phyloP scores from a whole-genome alignment of 2,888 invertebrate genomes.

The Andrena flavipes region DNA sequence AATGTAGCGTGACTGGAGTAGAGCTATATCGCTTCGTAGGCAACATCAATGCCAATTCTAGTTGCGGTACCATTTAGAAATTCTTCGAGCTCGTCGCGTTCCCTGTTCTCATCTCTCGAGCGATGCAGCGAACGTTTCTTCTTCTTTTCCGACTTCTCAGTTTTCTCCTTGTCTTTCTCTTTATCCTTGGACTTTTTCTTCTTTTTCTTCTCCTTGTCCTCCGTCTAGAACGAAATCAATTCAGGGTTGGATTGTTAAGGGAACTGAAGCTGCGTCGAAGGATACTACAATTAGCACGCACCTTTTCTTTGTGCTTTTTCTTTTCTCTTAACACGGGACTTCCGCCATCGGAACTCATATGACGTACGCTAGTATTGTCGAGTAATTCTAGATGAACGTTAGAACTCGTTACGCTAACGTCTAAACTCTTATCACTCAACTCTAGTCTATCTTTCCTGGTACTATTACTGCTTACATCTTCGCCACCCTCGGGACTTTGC shows the following conservation, averaged over 20 bases:
- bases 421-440: conserved; percentile 81
- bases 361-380: conserved; percentile 80
- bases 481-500: conserved; percentile 91
- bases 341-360: conserved; percentile 80
- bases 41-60: conserved; percentile 86
- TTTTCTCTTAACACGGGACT: conserved; percentile 83
- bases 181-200: conserved; percentile 85
- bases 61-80: conserved; percentile 87
- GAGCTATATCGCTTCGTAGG: conserved; percentile 87
- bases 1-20: conserved; percentile 17
- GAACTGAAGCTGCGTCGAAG: background rate
- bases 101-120: conserved; percentile 84
- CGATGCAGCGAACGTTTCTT: conserved; percentile 83
- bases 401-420: conserved; percentile 86
- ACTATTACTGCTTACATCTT: conserved; percentile 86
- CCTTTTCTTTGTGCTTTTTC: conserved; percentile 82
- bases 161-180: conserved; percentile 86
- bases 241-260: conserved; percentile 11
- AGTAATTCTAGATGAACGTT: conserved; percentile 86
- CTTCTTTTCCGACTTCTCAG: conserved; percentile 83
- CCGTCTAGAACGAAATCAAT: conserved; percentile 74
- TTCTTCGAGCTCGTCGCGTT: conserved; percentile 87
- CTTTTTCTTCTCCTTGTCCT: conserved; percentile 87
- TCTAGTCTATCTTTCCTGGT: conserved; percentile 85
- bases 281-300: conserved; percentile 43